phyloP scores from a whole-genome alignment of 2,113 vertebrate species.

The Saguinus imperator region DNA sequence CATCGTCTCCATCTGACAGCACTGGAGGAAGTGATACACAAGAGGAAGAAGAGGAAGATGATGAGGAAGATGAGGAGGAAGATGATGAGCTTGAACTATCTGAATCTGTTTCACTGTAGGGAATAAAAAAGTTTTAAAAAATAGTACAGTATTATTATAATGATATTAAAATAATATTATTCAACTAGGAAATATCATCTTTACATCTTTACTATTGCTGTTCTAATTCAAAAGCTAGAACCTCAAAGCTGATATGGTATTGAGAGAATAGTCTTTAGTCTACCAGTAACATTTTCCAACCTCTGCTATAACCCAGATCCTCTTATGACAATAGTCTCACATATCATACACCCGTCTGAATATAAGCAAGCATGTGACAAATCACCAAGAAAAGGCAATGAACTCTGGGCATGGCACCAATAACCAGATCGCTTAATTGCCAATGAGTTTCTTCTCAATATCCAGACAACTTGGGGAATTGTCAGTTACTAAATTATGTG shows the following conservation, averaged over 20 bases:
- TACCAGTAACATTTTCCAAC: not conserved
- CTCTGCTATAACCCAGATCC: not conserved
- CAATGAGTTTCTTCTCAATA: not conserved
- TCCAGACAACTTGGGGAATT: not conserved
- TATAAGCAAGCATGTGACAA: not conserved
- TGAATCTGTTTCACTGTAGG: constrained; percentile 82
- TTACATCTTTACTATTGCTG: not conserved
- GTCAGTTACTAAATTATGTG: not conserved
- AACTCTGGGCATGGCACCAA: not conserved
- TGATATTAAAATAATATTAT: not conserved
- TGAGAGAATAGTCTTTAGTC: not conserved
- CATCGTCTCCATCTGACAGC: constrained; percentile 82
- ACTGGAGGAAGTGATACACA: constrained; percentile 59
- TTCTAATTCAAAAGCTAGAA: constrained; percentile 28
- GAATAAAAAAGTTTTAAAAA: constrained; percentile 49
- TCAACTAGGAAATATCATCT: not conserved
- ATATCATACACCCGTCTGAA: not conserved
- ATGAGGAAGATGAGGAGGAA: constrained; percentile 73
- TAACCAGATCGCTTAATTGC: not conserved
- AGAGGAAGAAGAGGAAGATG: constrained; percentile 57
- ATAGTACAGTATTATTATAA: not conserved
- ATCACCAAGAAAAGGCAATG: not conserved
- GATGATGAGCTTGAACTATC: constrained; percentile 83
- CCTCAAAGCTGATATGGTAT: not conserved
- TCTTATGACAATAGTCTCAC: not conserved